phyloP scores from a whole-genome alignment of 2,797 vertebrate genomes.

The Propithecus deckenii region DNA sequence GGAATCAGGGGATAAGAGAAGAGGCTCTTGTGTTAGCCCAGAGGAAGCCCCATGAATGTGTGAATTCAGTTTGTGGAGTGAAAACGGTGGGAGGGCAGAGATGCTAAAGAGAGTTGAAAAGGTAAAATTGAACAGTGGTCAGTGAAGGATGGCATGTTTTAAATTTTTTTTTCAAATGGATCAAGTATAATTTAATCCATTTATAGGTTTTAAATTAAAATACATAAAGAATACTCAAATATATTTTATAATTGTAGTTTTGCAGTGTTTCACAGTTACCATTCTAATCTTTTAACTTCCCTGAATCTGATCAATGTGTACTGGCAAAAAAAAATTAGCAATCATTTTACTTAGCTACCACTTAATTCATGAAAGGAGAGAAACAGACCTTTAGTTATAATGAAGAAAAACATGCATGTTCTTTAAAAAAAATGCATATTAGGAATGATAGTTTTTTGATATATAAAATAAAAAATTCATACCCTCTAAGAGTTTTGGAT shows the following conservation, averaged over 20 bases:
- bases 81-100: neutral
- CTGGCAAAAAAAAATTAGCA: neutral
- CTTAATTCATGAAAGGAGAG: neutral
- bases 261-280: neutral
- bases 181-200: neutral
- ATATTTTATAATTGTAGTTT: neutral
- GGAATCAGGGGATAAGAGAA: neutral
- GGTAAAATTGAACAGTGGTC: neutral
- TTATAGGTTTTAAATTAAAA: neutral
- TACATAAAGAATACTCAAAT: neutral
- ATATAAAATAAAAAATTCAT: neutral
- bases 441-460: neutral
- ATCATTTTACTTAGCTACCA: conserved; percentile 11
- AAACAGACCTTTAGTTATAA: neutral
- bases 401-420: neutral
- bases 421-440: neutral
- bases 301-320: neutral
- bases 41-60: neutral
- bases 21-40: neutral
- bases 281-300: neutral
- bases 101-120: neutral
- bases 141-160: neutral
- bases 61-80: neutral
- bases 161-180: neutral
- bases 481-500: neutral